Conservation (phyloP, 2,797 vertebrate genomes). For the Chloroceryle amazona region DNA sequence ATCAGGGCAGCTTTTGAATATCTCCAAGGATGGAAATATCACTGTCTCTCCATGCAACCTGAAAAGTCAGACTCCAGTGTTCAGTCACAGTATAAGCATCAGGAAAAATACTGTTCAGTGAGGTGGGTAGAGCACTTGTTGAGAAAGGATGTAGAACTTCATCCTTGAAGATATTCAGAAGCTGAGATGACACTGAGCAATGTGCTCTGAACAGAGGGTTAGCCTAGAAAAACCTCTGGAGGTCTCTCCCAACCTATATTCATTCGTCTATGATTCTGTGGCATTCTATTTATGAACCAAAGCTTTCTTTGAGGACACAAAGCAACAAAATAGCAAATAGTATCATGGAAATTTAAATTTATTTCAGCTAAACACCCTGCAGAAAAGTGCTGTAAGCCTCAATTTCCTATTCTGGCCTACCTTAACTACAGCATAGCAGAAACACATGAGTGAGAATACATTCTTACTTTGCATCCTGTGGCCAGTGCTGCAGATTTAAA, state of each 20-base stretch:
- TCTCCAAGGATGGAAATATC: not conserved
- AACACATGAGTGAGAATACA: not conserved
- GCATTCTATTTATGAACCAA: not conserved
- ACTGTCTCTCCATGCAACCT: not conserved
- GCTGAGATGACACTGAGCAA: not conserved
- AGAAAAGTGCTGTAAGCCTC: not conserved
- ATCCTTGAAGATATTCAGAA: not conserved
- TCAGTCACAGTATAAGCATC: not conserved
- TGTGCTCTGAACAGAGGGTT: not conserved
- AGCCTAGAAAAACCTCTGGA: not conserved
- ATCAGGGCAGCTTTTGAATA: not conserved
- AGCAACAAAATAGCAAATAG: not conserved
- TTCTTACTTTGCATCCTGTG: constrained; percentile 89
- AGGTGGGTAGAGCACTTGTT: not conserved
- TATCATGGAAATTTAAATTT: not conserved
- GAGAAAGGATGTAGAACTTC: not conserved
- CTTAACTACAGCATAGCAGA: not conserved
- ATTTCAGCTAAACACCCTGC: not conserved
- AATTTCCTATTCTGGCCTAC: not conserved
- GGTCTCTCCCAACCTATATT: not conserved
- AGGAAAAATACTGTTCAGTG: not conserved
- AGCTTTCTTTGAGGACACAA: not conserved
- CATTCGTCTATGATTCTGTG: not conserved
- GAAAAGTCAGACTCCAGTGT: not conserved
- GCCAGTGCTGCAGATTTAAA: constrained; percentile 90